A percentile compares a stretch with the other conserved stretches of the same genome.
phyloP scores from a whole-genome alignment of 2,113 vertebrate genomes.

The Zapornia atra region DNA sequence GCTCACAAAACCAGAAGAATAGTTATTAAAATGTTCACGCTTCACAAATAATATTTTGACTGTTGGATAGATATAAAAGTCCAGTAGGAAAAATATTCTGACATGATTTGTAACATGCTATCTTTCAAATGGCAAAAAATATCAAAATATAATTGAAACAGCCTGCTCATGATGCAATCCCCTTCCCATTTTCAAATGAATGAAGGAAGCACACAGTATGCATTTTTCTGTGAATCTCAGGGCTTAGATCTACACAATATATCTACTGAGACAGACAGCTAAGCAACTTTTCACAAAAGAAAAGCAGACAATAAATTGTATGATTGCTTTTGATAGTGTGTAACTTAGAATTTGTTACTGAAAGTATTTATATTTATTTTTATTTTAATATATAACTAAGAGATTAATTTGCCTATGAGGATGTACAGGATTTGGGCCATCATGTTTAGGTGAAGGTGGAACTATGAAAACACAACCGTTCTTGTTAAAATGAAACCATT shows the following conservation, averaged over 20 bases:
- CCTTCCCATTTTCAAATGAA: constrained; percentile 43
- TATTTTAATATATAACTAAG: not conserved
- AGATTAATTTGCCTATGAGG: not conserved
- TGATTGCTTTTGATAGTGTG: not conserved
- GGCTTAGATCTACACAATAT: not conserved
- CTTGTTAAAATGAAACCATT: not conserved
- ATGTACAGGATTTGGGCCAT: not conserved
- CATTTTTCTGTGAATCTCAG: constrained; percentile 21
- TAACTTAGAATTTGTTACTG: not conserved
- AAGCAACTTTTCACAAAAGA: not conserved
- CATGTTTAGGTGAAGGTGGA: not conserved
- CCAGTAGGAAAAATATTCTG: constrained; percentile 68
- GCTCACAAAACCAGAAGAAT: constrained; percentile 58
- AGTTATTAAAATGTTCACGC: constrained; percentile 70
- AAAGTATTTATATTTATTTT: not conserved
- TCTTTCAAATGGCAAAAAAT: constrained; percentile 63
- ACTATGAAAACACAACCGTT: not conserved
- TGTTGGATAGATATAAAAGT: constrained; percentile 58
- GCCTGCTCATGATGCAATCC: constrained; percentile 27
- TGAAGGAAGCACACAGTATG: not conserved
- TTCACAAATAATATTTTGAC: constrained; percentile 70
- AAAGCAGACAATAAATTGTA: not conserved
- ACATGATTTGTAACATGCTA: constrained; percentile 64
- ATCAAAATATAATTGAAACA: constrained; percentile 65
- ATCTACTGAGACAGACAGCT: not conserved